phyloP scores from a whole-genome alignment of 2,888 invertebrate species.

The Smittia aterrima region DNA sequence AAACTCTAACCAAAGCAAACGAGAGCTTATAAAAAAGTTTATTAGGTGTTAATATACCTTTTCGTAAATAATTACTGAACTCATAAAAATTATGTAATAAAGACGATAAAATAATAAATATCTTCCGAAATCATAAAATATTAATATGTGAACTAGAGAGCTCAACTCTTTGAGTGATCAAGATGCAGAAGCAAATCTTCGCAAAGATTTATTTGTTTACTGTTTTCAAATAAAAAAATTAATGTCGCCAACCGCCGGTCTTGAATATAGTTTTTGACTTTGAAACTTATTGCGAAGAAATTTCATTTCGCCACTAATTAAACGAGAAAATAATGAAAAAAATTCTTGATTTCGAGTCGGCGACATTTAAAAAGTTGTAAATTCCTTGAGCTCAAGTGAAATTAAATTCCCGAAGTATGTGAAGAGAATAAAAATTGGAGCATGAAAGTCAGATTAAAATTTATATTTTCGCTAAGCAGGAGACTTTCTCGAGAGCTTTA shows the following conservation, averaged over 20 bases:
- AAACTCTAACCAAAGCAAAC: background rate
- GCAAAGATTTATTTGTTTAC: background rate
- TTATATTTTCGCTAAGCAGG: no score
- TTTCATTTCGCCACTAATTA: no score
- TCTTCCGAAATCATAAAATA: background rate
- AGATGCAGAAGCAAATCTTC: background rate
- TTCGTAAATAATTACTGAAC: constrained; percentile 25
- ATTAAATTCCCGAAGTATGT: background rate
- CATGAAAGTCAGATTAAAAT: background rate
- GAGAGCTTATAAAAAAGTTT: constrained; percentile 30
- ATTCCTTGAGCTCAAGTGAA: background rate
- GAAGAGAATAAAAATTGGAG: background rate
- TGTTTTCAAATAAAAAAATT: no score
- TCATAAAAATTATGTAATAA: background rate
- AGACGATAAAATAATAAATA: background rate
- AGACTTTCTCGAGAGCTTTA: no score
- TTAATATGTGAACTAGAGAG: no score
- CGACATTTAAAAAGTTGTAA: background rate
- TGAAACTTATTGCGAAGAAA: no score
- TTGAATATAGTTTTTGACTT: no score
- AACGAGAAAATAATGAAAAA: no score
- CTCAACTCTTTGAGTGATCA: no score
- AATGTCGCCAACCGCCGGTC: no score
- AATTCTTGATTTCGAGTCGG: no score
- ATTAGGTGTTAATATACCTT: constrained; percentile 34